phyloP scores from a whole-genome alignment of 64 coral and sea anemone species.

The Porites lutea region DNA sequence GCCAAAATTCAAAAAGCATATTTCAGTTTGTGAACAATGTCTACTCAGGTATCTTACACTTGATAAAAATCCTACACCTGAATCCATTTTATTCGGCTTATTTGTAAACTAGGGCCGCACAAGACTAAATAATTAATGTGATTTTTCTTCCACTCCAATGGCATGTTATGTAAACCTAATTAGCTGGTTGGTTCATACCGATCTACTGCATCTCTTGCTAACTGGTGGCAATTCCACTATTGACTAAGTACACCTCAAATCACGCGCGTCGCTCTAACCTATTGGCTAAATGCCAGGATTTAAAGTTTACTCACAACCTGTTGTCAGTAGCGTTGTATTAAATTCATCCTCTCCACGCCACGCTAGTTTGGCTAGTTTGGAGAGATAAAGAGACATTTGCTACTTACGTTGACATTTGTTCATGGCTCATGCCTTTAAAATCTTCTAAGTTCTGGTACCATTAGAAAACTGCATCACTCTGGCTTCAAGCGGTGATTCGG shows the following conservation, averaged over 20 bases:
- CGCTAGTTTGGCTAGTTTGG: not conserved
- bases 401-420: too few species aligned
- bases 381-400: not conserved
- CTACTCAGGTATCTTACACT: not conserved
- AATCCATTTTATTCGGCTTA: constrained; percentile 8
- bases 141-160: not conserved
- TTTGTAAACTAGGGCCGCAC: constrained; percentile 5
- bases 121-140: constrained; percentile 60
- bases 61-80: not conserved
- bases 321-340: constrained; percentile 8
- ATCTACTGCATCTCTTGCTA: not conserved
- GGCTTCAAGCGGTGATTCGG: constrained; percentile 35
- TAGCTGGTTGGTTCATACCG: not conserved
- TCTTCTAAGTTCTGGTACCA: not conserved
- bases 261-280: not conserved
- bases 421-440: not conserved
- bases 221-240: constrained; percentile 22
- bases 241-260: not conserved
- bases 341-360: constrained; percentile 26
- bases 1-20: not conserved
- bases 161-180: constrained; percentile 19
- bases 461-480: not conserved
- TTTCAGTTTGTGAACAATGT: constrained; percentile 3
- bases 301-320: constrained; percentile 24
- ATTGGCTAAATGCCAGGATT: constrained; percentile 21